Conservation (phyloP, 2,113 vertebrate species). For the Piaya cayana region DNA sequence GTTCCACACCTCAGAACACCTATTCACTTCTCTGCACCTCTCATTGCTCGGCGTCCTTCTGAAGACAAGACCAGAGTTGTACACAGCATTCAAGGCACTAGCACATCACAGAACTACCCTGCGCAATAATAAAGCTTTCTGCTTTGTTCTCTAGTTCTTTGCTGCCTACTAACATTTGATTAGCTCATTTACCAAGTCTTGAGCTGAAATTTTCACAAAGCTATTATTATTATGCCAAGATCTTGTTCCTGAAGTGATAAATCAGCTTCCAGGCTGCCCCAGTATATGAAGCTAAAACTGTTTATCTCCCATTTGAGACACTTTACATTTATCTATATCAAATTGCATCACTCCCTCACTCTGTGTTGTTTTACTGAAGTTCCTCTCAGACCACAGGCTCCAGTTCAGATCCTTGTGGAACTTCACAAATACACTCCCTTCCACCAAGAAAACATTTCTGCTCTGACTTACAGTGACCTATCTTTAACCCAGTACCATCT, state of each 20-base stretch:
- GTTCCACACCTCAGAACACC: background rate
- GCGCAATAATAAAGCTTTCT: background rate
- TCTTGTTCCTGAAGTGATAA: background rate
- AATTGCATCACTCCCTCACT: background rate
- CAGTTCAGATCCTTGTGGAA: background rate
- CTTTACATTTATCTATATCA: background rate
- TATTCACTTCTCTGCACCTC: background rate
- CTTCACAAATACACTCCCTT: background rate
- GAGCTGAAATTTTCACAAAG: background rate
- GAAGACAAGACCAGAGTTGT: background rate
- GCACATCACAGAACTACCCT: background rate
- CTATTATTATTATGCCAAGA: background rate
- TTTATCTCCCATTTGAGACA: background rate
- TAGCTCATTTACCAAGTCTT: background rate
- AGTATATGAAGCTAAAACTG: background rate
- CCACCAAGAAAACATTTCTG: fast-evolving
- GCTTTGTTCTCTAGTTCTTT: background rate
- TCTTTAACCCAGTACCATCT: background rate
- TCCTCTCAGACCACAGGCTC: background rate
- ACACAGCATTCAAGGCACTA: background rate
- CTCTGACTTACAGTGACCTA: background rate
- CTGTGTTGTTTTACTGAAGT: background rate
- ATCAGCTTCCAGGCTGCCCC: background rate
- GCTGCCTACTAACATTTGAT: background rate
- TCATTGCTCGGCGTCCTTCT: background rate